Evolutionary conservation across 2,797 vertebrate species (phyloP).

Genomic region (Melanotaenia pygmaea): DNA sequence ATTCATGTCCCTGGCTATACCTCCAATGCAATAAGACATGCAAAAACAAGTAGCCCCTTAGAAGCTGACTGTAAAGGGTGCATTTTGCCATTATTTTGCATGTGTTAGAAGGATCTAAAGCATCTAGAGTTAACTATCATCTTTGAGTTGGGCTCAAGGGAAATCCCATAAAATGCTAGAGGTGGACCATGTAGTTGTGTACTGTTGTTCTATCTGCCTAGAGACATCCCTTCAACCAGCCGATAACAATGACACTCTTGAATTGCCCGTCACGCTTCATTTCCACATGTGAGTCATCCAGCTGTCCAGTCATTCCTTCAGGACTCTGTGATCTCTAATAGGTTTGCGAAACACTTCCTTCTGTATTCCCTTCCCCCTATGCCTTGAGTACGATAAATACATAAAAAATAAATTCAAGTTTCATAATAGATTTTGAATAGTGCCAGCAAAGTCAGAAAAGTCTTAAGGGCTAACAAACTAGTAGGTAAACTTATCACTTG

Average conservation of each 20-base stretch:
- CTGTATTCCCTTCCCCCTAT: not conserved
- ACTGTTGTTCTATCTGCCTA: slow-evolving; percentile 43
- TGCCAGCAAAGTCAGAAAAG: not conserved
- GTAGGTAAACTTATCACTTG: not conserved
- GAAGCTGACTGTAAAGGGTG: slow-evolving; percentile 55
- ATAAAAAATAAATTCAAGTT: not conserved
- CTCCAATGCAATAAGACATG: slow-evolving; percentile 14
- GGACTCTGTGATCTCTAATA: not conserved
- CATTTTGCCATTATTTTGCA: slow-evolving; percentile 25
- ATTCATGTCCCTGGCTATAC: not conserved
- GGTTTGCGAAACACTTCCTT: not conserved
- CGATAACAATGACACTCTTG: slow-evolving; percentile 31
- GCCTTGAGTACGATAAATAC: not conserved
- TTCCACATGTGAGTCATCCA: not conserved
- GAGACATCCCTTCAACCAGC: slow-evolving; percentile 39
- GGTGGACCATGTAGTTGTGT: slow-evolving; percentile 54
- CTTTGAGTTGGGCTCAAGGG: slow-evolving; percentile 19
- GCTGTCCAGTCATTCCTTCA: slow-evolving; percentile 10
- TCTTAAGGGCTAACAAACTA: not conserved
- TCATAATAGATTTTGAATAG: not conserved
- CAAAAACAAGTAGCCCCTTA: slow-evolving; percentile 40
- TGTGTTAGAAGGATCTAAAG: slow-evolving; percentile 28
- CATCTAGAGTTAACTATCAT: slow-evolving; percentile 33
- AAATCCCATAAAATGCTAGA: slow-evolving; percentile 58
- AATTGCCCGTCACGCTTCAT: not conserved